Conservation (phyloP, 2,888 invertebrate species). For the Drosophila peninsularis region DNA sequence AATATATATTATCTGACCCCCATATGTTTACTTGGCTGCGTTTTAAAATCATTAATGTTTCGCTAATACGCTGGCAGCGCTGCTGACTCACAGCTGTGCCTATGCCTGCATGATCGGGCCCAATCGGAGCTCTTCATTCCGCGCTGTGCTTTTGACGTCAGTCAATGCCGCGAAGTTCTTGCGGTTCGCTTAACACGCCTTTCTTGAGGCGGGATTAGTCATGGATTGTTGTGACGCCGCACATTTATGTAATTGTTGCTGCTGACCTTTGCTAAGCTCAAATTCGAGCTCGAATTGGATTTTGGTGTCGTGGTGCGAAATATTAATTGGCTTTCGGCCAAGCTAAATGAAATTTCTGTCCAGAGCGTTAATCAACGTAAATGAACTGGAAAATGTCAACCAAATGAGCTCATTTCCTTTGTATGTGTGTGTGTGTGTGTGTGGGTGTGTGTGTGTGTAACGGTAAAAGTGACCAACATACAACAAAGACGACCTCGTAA, state of each 20-base stretch:
- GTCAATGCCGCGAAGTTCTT: constrained; percentile 40
- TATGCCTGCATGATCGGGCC: constrained; percentile 51
- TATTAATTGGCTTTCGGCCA: constrained; percentile 67
- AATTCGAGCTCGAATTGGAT: constrained; percentile 40
- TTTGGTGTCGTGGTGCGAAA: constrained; percentile 54
- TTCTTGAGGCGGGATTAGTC: constrained; percentile 50
- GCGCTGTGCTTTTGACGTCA: constrained; percentile 63
- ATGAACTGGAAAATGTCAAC: constrained; percentile 78
- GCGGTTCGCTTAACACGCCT: constrained; percentile 36
- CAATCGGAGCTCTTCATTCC: constrained; percentile 48
- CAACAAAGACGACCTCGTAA: constrained; percentile 70
- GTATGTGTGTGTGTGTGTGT: constrained; percentile 8
- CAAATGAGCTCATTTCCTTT: constrained; percentile 77
- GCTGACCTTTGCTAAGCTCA: constrained; percentile 57
- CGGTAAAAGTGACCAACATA: constrained; percentile 47
- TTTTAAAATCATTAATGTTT: background rate
- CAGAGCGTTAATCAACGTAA: constrained; percentile 72
- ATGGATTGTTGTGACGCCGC: constrained; percentile 33
- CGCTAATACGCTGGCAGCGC: background rate
- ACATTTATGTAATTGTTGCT: constrained; percentile 20
- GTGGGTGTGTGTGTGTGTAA: constrained; percentile 21
- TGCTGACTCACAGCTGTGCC: constrained; percentile 62
- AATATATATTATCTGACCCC: background rate
- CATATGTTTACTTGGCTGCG: background rate
- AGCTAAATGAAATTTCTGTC: constrained; percentile 33